Evolutionary conservation across 2,888 invertebrate genomes (phyloP).

Genomic region (Drosophila subquinaria): DNA sequence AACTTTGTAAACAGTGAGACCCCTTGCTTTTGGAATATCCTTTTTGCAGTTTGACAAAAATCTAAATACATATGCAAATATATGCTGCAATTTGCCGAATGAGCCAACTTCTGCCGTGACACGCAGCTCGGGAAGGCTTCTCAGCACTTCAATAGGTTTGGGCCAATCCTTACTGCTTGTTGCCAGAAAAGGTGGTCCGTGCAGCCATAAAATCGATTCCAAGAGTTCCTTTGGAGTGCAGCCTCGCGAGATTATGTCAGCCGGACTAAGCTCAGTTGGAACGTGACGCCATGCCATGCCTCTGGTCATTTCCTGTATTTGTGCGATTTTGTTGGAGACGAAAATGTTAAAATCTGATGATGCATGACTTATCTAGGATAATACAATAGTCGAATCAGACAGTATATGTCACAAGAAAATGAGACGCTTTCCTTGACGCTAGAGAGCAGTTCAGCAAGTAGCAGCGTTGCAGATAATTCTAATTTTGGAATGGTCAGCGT

Average conservation of each 20-base stretch:
- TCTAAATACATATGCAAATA: background rate
- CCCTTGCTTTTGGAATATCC: background rate
- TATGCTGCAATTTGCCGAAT: background rate
- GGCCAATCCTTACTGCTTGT: too few relatives aligned
- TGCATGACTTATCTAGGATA: slow-evolving; percentile 17
- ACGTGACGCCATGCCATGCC: background rate
- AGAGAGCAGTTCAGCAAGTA: background rate
- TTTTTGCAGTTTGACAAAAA: background rate
- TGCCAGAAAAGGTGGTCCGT: too few relatives aligned
- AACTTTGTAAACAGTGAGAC: background rate
- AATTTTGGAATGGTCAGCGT: slow-evolving; percentile 6
- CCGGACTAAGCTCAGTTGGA: too few relatives aligned
- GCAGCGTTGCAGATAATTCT: background rate
- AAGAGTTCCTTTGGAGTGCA: too few relatives aligned
- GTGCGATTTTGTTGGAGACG: slow-evolving; percentile 20
- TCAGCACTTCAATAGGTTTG: too few relatives aligned
- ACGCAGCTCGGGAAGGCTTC: too few relatives aligned
- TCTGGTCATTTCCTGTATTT: slow-evolving; percentile 14
- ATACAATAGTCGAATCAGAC: slow-evolving; percentile 10
- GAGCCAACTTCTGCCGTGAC: background rate
- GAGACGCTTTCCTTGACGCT: too few relatives aligned
- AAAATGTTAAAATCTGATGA: slow-evolving; percentile 21
- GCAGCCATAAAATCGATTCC: too few relatives aligned
- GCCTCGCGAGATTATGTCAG: too few relatives aligned
- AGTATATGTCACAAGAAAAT: too few relatives aligned